These are phyloP conservation scores for Crotalus viridis DNA, from an alignment of 2,113 vertebrate genomes.

Conservation along the genomic window DNA sequence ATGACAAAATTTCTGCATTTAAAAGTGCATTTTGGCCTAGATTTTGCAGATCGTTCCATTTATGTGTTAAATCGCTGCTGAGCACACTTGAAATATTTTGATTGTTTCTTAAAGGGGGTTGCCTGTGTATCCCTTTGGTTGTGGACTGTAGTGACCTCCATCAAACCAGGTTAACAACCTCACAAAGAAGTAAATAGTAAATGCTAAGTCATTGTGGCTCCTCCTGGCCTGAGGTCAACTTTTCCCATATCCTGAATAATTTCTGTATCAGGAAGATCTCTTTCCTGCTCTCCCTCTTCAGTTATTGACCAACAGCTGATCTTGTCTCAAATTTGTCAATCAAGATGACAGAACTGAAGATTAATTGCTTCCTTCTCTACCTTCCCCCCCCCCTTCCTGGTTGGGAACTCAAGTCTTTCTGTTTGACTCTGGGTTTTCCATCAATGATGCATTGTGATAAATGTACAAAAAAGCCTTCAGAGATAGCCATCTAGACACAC, in stretches of 20 bases:
- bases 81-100: no score
- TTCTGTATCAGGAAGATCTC: background rate
- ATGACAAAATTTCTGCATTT: no score
- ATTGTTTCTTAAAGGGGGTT: no score
- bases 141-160: no score
- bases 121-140: no score
- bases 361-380: background rate
- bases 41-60: no score
- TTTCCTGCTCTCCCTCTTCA: background rate
- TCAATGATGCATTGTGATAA: background rate
- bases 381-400: background rate
- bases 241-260: background rate
- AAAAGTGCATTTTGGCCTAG: no score
- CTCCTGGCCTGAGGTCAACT: background rate
- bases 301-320: background rate
- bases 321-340: background rate
- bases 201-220: background rate
- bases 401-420: background rate
- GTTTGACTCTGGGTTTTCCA: background rate
- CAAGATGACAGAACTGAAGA: background rate
- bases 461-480: background rate
- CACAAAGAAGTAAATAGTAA: background rate
- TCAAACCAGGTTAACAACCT: background rate
- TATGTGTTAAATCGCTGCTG: no score
- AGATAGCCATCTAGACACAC: background rate